Evolutionary conservation across 2,113 vertebrate genomes (phyloP).

Genomic region (Saimiri boliviensis): DNA sequence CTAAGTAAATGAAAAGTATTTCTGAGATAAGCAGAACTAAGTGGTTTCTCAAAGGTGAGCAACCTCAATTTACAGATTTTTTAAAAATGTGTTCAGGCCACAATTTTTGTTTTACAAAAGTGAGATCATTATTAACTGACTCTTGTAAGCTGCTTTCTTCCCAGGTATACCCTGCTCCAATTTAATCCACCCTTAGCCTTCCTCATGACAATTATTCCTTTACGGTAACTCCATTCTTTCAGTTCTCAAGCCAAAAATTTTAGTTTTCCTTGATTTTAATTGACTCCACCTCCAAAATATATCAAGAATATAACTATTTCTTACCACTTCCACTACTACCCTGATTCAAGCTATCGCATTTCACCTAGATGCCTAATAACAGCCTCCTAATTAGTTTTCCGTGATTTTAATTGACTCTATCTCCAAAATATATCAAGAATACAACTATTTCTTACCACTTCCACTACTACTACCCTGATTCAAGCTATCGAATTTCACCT

Average conservation of each 20-base stretch:
- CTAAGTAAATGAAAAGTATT: slow-evolving; percentile 19
- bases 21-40: slow-evolving; percentile 23
- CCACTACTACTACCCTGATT: background rate
- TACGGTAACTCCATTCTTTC: background rate
- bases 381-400: background rate
- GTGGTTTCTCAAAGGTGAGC: slow-evolving; percentile 14
- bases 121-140: background rate
- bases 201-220: background rate
- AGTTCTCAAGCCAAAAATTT: slow-evolving; percentile 16
- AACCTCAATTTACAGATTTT: background rate
- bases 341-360: background rate
- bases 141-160: background rate
- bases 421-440: slow-evolving; percentile 25
- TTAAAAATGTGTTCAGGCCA: background rate
- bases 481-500: background rate
- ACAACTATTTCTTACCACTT: background rate
- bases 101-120: too few species aligned
- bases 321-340: background rate
- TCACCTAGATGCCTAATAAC: background rate
- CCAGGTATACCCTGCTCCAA: background rate
- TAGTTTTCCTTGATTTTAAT: background rate
- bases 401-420: background rate
- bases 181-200: background rate
- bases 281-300: background rate
- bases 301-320: background rate